phyloP scores from a whole-genome alignment of 2,888 invertebrate species.

The Pristionchus arcanus region DNA sequence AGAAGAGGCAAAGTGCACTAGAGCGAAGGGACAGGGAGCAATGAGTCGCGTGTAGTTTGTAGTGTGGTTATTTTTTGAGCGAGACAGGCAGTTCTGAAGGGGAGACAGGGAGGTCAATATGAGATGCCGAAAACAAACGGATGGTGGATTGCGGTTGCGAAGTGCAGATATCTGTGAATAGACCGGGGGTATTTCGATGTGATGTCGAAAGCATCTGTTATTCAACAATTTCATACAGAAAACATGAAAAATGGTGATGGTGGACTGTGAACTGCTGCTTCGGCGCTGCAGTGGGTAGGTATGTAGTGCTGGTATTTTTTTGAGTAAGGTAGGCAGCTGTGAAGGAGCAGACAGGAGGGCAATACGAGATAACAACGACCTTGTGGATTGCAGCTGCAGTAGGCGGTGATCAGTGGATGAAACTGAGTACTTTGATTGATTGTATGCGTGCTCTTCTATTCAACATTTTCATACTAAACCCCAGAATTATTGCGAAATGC shows the following conservation, averaged over 20 bases:
- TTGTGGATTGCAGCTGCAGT: not conserved
- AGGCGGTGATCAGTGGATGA: not conserved
- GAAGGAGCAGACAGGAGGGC: too few species aligned
- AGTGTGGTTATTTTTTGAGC: not conserved
- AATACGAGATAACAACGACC: too few species aligned
- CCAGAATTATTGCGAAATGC: not conserved
- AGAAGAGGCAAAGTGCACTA: not conserved
- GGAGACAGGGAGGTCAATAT: not conserved
- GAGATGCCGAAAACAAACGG: not conserved
- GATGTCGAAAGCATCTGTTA: too few species aligned
- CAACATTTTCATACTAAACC: not conserved
- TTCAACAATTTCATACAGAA: not conserved
- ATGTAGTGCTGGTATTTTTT: too few species aligned
- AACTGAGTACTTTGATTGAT: not conserved
- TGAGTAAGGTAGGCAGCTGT: too few species aligned
- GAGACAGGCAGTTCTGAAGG: not conserved
- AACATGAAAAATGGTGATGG: not conserved
- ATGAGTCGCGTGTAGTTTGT: not conserved
- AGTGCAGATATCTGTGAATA: not conserved
- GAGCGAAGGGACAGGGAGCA: not conserved
- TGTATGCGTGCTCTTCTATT: not conserved
- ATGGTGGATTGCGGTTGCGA: not conserved
- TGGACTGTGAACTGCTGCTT: not conserved
- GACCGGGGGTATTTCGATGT: not conserved
- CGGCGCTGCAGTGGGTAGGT: not conserved